Evolutionary conservation across 2,113 vertebrate genomes (phyloP).

Genomic region (Salvelinus alpinus): DNA sequence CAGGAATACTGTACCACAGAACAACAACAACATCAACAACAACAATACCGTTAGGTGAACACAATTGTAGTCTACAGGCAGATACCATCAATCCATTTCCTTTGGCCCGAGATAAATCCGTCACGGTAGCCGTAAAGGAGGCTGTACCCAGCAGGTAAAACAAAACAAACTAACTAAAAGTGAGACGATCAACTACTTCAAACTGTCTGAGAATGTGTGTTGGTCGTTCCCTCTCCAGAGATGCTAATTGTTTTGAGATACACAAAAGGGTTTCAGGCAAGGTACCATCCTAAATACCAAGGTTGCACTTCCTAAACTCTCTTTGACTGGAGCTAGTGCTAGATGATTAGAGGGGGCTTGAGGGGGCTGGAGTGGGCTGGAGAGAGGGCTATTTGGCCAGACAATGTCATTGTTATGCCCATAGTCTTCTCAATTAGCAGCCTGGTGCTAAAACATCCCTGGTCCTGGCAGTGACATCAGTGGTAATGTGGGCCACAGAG

Average conservation of each 20-base stretch:
- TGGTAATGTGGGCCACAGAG: conserved; percentile 66
- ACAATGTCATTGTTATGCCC: conserved; percentile 77
- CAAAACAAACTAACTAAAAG: conserved; percentile 53
- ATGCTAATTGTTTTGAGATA: conserved; percentile 50
- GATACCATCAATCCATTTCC: conserved; percentile 20
- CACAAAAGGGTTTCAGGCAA: conserved; percentile 37
- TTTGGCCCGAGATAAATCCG: conserved; percentile 28
- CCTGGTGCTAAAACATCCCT: conserved; percentile 75
- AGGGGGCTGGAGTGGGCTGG: conserved; percentile 43
- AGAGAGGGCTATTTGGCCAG: conserved; percentile 59
- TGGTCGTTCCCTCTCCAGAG: conserved; percentile 39
- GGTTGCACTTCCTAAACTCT: conserved; percentile 39
- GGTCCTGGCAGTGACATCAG: conserved; percentile 63
- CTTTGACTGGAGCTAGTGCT: conserved; percentile 75
- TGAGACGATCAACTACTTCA: conserved; percentile 41
- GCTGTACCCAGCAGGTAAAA: conserved; percentile 56
- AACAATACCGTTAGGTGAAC: background rate
- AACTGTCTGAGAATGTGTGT: conserved; percentile 48
- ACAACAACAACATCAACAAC: conserved; percentile 17
- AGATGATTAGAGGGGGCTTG: no score
- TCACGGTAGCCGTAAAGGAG: conserved; percentile 19
- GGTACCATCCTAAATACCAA: conserved; percentile 34
- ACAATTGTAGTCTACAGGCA: background rate
- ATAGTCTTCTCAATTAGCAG: conserved; percentile 76
- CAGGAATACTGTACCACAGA: conserved; percentile 32